Evolutionary conservation across 35 echinoderm and acorn worm genomes (phyloP).

Genomic region (Amphiura filiformis): DNA sequence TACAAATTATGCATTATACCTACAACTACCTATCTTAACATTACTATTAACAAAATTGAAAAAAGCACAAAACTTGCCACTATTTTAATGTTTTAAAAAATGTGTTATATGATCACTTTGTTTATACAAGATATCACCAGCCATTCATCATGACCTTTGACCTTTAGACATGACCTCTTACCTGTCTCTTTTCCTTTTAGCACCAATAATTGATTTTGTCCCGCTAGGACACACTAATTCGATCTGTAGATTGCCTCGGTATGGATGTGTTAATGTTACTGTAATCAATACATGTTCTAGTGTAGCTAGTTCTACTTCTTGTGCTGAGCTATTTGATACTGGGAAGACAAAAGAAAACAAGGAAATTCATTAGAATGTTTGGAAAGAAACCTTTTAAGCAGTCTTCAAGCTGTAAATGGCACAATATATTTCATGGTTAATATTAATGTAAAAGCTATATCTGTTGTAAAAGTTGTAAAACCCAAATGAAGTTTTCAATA

Average conservation of each 20-base stretch:
- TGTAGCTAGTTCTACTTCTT: constrained; percentile 53
- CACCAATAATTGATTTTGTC: constrained; percentile 76
- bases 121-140: no score
- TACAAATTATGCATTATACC: not conserved
- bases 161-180: constrained; percentile 42
- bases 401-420: no score
- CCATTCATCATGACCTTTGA: not conserved
- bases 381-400: no score
- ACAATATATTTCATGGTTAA: no score
- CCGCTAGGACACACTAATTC: constrained; percentile 79
- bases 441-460: no score
- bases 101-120: no score
- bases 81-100: not conserved
- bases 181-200: constrained; percentile 70
- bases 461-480: no score
- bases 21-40: not conserved
- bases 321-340: constrained; percentile 68
- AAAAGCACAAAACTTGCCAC: not conserved
- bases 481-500: no score
- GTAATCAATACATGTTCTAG: constrained; percentile 91
- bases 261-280: constrained; percentile 62
- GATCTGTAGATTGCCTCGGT: constrained; percentile 67
- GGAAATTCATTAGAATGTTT: no score
- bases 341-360: constrained; percentile 24
- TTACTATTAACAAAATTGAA: not conserved